phyloP scores from a whole-genome alignment of 2,797 vertebrate genomes.

The Chrysolophus pictus region DNA sequence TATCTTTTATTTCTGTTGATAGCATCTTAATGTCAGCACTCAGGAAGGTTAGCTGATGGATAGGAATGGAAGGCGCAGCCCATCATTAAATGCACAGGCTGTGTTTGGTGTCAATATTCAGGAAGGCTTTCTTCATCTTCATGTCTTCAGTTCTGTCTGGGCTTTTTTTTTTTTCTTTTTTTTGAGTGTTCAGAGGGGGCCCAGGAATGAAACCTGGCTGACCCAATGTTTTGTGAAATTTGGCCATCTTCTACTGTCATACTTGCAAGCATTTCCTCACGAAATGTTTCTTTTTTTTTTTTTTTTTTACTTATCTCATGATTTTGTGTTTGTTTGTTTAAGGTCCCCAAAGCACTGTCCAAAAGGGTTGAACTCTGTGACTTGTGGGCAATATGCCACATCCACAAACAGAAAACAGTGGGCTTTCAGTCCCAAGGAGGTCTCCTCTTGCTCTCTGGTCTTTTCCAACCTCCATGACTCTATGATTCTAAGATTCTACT shows the following conservation, averaged over 20 bases:
- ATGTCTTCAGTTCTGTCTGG: background rate
- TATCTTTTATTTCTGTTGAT: background rate
- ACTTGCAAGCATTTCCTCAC: background rate
- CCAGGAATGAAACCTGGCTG: background rate
- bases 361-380: slow-evolving; percentile 37
- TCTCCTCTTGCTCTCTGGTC: background rate
- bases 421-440: slow-evolving; percentile 8
- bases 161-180: background rate
- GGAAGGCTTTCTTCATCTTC: slow-evolving; percentile 7
- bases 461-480: too few species aligned
- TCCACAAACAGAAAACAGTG: slow-evolving; percentile 45
- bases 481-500: background rate
- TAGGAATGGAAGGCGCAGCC: background rate
- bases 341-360: slow-evolving; percentile 23
- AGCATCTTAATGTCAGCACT: background rate
- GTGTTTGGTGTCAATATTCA: background rate
- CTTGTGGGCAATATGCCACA: slow-evolving; percentile 37
- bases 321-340: slow-evolving; percentile 46
- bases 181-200: background rate
- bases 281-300: background rate
- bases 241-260: background rate
- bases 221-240: background rate
- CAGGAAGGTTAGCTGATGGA: background rate
- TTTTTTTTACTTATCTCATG: slow-evolving; percentile 17
- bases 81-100: background rate